Conservation (phyloP, 2,797 vertebrate genomes). For the Spheniscus humboldti region DNA sequence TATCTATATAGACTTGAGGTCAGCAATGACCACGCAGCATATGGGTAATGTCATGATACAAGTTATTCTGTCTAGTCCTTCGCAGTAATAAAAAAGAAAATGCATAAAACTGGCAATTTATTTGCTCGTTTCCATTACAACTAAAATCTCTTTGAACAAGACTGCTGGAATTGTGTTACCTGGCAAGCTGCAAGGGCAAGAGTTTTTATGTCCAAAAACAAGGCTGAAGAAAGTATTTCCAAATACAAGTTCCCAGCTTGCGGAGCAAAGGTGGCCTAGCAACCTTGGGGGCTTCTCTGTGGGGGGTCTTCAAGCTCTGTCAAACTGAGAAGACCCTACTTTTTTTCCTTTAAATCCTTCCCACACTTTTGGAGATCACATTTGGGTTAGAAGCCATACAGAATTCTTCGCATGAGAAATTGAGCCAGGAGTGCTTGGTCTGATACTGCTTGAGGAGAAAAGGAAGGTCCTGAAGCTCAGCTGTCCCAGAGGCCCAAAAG, state of each 20-base stretch:
- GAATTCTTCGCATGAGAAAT: not conserved
- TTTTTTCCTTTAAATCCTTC: not conserved
- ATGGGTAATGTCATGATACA: not conserved
- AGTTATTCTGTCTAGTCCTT: not conserved
- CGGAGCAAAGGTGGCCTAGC: not conserved
- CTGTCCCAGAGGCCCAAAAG: not conserved
- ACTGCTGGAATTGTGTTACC: not conserved
- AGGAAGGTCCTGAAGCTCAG: not conserved
- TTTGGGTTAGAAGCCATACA: not conserved
- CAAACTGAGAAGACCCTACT: not conserved
- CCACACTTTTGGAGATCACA: not conserved
- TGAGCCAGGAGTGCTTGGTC: not conserved
- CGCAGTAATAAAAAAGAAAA: not conserved
- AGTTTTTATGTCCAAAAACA: not conserved
- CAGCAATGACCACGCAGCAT: not conserved
- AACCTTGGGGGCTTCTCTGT: rapidly evolving
- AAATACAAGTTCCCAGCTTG: not conserved
- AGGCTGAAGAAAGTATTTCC: not conserved
- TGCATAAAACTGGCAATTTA: not conserved
- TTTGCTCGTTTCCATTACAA: conserved; percentile 9
- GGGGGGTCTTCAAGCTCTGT: not conserved
- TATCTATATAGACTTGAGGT: not conserved
- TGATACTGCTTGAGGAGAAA: not conserved
- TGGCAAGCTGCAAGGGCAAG: not conserved
- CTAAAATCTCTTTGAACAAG: not conserved